Percentiles rank a stretch among this genome's conserved stretches.
These are phyloP conservation scores for Geotrupes spiniger DNA, from an alignment of 2,888 invertebrate species.

Conservation along the genomic window DNA sequence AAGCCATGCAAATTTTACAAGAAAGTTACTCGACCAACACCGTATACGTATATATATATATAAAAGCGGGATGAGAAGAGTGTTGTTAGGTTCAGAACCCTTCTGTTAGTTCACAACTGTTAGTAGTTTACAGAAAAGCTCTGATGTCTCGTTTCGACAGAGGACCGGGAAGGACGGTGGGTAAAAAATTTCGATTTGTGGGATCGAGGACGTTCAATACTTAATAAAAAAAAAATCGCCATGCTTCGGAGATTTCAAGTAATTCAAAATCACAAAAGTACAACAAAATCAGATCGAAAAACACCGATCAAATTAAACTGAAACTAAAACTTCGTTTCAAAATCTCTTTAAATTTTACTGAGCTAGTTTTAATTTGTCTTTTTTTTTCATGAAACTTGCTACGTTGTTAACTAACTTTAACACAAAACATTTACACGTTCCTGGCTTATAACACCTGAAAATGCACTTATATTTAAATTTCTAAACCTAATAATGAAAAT, in stretches of 20 bases:
- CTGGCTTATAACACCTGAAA: too few relatives aligned
- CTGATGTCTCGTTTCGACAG: constrained; percentile 27
- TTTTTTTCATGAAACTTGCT: too few relatives aligned
- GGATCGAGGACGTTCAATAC: neutral
- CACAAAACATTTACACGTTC: too few relatives aligned
- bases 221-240: neutral
- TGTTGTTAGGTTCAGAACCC: constrained; percentile 21
- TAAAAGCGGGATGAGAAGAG: neutral
- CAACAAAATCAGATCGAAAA: constrained; percentile 1
- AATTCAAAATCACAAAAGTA: constrained; percentile 2
- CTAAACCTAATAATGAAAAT: too few relatives aligned
- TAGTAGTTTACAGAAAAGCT: constrained; percentile 30
- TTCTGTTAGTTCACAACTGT: constrained; percentile 30
- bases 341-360: neutral
- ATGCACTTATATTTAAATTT: too few relatives aligned
- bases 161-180: constrained; percentile 16
- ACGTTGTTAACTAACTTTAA: too few relatives aligned
- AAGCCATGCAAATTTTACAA: neutral
- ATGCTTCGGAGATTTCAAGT: constrained; percentile 1
- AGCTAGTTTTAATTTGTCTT: too few relatives aligned
- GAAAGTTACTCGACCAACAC: too few relatives aligned
- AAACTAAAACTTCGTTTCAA: constrained; percentile 1
- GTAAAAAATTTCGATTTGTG: neutral
- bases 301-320: neutral
- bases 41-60: too few relatives aligned